phyloP scores from a whole-genome alignment of 1,140 invertebrate genomes.

The Magallana angulata region DNA sequence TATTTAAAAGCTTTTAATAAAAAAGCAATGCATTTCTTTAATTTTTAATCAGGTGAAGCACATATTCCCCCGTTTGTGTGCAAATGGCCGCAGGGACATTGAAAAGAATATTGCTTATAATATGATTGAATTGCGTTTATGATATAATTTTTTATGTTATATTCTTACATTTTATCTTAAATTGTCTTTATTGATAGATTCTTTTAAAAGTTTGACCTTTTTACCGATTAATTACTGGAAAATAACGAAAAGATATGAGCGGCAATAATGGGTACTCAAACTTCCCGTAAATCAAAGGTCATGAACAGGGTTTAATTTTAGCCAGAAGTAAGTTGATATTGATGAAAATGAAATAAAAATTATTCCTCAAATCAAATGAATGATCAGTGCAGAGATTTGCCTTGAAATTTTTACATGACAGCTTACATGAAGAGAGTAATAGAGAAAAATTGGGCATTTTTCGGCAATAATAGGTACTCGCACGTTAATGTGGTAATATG shows the following conservation, averaged over 20 bases:
- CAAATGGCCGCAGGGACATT: background rate
- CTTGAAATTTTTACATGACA: background rate
- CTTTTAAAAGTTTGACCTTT: background rate
- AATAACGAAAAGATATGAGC: background rate
- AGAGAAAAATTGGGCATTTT: background rate
- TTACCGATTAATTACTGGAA: background rate
- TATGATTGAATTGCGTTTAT: conserved; percentile 6
- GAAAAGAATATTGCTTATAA: background rate
- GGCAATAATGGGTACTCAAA: conserved; percentile 1
- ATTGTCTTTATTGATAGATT: background rate
- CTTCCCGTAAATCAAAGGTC: background rate
- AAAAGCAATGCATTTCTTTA: background rate
- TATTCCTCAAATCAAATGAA: background rate
- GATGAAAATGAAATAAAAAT: background rate
- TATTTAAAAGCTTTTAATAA: background rate
- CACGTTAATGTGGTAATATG: too few species aligned
- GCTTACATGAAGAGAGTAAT: conserved; percentile 5
- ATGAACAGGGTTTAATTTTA: background rate
- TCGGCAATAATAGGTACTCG: too few species aligned
- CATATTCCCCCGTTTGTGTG: background rate
- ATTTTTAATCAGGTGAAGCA: background rate
- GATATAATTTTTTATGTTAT: conserved; percentile 8
- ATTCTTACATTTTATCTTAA: conserved; percentile 4
- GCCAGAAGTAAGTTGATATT: conserved; percentile 5
- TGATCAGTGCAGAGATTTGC: background rate